Evolutionary conservation across 2,888 invertebrate genomes (phyloP).

Genomic region (Scotopteryx bipunctaria): DNA sequence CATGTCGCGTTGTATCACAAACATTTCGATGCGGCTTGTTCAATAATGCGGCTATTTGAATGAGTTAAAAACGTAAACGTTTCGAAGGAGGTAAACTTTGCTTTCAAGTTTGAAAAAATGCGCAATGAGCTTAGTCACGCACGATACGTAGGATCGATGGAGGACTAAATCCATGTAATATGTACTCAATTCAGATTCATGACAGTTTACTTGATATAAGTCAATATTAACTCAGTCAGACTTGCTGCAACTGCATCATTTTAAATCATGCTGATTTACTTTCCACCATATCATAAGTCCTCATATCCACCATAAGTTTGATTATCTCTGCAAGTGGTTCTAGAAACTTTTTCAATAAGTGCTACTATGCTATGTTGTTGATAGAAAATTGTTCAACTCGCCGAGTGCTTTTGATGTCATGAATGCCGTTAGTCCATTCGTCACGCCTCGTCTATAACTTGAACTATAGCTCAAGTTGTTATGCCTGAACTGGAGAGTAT

Average conservation of each 20-base stretch:
- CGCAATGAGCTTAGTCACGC: constrained; percentile 9
- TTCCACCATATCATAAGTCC: constrained; percentile 2
- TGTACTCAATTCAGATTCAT: constrained; percentile 6
- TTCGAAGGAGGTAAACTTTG: too few relatives aligned
- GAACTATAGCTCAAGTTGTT: too few relatives aligned
- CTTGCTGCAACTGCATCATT: neutral
- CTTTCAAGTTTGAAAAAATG: constrained; percentile 11
- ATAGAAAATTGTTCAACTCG: neutral
- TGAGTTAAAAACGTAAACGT: too few relatives aligned
- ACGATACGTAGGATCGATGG: constrained; percentile 7
- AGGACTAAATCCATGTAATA: constrained; percentile 15
- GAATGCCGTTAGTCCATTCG: neutral
- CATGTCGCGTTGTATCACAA: neutral
- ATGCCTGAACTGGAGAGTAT: too few relatives aligned
- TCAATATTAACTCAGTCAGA: neutral
- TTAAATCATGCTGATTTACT: neutral
- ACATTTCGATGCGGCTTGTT: neutral
- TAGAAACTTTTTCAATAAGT: neutral
- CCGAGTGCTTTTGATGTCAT: neutral
- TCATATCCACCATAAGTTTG: too few relatives aligned
- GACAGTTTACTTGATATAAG: constrained; percentile 6
- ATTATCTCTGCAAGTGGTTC: neutral
- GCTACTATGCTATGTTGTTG: neutral
- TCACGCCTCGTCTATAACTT: neutral
- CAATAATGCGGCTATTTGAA: too few relatives aligned